Percentiles rank a stretch among this genome's conserved stretches.
Conservation (phyloP, 2,888 invertebrate species). For the Sphaerophoria rueppellii region DNA sequence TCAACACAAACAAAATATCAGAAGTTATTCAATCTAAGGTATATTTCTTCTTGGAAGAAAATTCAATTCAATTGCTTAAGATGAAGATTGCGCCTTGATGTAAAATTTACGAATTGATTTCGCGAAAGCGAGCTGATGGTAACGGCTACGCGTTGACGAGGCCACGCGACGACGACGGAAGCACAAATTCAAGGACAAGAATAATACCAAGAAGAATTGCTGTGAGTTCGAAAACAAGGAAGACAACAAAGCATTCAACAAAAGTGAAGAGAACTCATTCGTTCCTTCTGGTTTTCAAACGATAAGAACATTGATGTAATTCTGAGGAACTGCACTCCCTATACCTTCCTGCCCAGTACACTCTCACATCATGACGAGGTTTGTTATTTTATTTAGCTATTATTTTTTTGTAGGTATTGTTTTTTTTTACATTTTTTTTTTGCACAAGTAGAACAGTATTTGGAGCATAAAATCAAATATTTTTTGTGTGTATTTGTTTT, state of each 20-base stretch:
- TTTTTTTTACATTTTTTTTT: constrained; percentile 31
- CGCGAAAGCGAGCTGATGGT: constrained; percentile 35
- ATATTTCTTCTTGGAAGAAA: constrained; percentile 37
- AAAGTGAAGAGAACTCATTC: constrained; percentile 52
- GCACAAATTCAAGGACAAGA: not conserved
- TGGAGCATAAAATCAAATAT: constrained; percentile 70
- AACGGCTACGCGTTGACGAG: constrained; percentile 1
- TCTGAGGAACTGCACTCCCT: constrained; percentile 46
- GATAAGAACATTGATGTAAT: constrained; percentile 68
- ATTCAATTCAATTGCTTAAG: constrained; percentile 67
- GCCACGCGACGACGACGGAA: not conserved
- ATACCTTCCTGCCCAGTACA: not conserved
- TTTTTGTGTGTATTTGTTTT: constrained; percentile 14
- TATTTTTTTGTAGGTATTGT: constrained; percentile 2
- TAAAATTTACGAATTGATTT: constrained; percentile 72
- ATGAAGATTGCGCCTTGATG: constrained; percentile 64
- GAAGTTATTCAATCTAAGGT: constrained; percentile 1
- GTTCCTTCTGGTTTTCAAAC: constrained; percentile 56
- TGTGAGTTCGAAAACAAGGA: constrained; percentile 24
- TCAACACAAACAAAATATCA: constrained; percentile 55
- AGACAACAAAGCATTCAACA: constrained; percentile 20
- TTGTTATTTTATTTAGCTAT: constrained; percentile 24
- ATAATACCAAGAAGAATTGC: constrained; percentile 22
- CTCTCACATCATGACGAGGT: not conserved
- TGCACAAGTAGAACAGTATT: constrained; percentile 45